Percentiles rank a stretch among this genome's conserved stretches.
phyloP scores from a whole-genome alignment of 2,888 invertebrate species.

The Cepaea hortensis region DNA sequence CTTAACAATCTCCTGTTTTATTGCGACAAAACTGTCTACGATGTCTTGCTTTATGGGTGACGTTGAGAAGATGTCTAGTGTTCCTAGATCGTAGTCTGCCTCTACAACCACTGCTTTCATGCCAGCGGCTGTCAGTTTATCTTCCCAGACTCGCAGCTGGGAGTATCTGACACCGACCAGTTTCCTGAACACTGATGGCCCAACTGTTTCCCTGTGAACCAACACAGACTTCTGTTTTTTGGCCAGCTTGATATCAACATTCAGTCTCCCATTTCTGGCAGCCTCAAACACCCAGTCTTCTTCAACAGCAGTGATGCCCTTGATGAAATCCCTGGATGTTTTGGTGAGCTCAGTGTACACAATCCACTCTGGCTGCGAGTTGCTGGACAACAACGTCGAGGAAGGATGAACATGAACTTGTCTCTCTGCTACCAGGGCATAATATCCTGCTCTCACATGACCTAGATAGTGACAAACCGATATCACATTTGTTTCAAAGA shows the following conservation, averaged over 20 bases:
- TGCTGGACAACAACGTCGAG: slow-evolving; percentile 60
- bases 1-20: slow-evolving; percentile 37
- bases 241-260: slow-evolving; percentile 54
- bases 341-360: slow-evolving; percentile 64
- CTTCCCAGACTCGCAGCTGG: slow-evolving; percentile 56
- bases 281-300: slow-evolving; percentile 58
- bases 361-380: slow-evolving; percentile 63
- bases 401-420: slow-evolving; percentile 69
- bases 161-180: slow-evolving; percentile 57
- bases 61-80: slow-evolving; percentile 57
- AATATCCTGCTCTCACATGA: slow-evolving; percentile 66
- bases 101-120: slow-evolving; percentile 58
- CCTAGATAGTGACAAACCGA: slow-evolving; percentile 67
- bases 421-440: slow-evolving; percentile 55
- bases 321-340: slow-evolving; percentile 65
- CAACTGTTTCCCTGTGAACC: slow-evolving; percentile 57
- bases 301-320: slow-evolving; percentile 64
- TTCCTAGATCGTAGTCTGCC: slow-evolving; percentile 57
- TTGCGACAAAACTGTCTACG: slow-evolving; percentile 4
- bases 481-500: slow-evolving; percentile 60
- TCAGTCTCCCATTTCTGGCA: slow-evolving; percentile 44
- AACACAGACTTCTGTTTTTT: slow-evolving; percentile 53
- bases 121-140: slow-evolving; percentile 47
- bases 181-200: slow-evolving; percentile 55
- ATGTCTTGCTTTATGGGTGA: slow-evolving; percentile 1